Percentiles rank a stretch among this genome's conserved stretches.
Conservation (phyloP, 2,113 vertebrate species). For the Bubalus kerabau region DNA sequence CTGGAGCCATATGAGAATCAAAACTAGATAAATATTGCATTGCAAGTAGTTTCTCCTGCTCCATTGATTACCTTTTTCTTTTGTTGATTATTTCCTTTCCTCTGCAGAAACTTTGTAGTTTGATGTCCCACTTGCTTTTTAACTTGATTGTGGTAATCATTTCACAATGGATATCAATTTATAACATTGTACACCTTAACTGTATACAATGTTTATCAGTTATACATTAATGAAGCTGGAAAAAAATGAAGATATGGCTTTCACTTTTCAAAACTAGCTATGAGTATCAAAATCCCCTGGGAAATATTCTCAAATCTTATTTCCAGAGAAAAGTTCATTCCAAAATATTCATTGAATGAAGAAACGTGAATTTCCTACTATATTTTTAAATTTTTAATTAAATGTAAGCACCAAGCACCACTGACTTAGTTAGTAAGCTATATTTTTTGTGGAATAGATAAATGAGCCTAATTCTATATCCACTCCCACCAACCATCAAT, state of each 20-base stretch:
- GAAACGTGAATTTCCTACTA: not conserved
- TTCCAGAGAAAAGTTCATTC: not conserved
- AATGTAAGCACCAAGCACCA: not conserved
- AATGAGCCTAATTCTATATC: not conserved
- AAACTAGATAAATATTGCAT: not conserved
- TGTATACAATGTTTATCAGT: not conserved
- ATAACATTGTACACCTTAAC: not conserved
- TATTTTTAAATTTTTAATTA: not conserved
- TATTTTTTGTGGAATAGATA: not conserved
- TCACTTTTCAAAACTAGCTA: not conserved
- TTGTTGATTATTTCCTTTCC: not conserved
- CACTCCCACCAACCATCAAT: not conserved
- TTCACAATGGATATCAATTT: not conserved
- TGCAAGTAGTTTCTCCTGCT: not conserved
- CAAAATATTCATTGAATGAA: not conserved
- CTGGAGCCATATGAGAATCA: not conserved
- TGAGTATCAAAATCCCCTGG: not conserved
- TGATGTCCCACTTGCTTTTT: not conserved
- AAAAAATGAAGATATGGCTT: not conserved
- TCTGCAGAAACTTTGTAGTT: not conserved
- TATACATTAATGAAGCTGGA: not conserved
- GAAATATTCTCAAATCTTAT: not conserved
- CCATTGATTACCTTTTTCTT: not conserved
- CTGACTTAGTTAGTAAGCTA: not conserved
- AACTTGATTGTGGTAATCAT: not conserved